Evolutionary conservation across 2,797 vertebrate species (phyloP), one percentile per base, ranked within the genome.

Genomic region (Manis crassicaudata): DNA sequence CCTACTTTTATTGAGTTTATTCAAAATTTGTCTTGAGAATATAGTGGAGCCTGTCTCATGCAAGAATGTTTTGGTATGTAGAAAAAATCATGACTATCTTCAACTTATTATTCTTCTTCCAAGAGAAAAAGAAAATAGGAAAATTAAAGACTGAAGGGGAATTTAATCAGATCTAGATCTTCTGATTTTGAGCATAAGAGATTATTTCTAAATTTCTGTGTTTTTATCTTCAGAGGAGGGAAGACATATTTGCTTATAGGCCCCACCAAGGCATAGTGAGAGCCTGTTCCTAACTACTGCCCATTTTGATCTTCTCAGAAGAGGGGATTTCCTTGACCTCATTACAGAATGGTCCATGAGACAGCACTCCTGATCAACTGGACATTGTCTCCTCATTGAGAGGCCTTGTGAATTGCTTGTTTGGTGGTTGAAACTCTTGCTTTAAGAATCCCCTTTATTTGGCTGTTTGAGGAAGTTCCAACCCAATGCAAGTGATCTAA

Each of bases 281-380:
- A 76, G 8, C 60, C 6, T 20, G n/a, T 7, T 84, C 12, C 37
- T 17, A 70, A 40, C 2, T 52, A 8, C 1, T 7, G 16, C 0
- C 46, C 25, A 50, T 9, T 91, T 60, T 32, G 17, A 62, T 58
- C 12, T 58, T 76, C 27, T 87, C 37, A 68, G 29, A n/a, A 88
- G 54, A 17, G 10, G 29, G 9, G 5, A n/a, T 75, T 60, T 43
- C 7, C 6, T 3, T 58, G 27, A 13, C 25, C 7, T 88, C n/a
- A 21, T 80, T 65, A 16, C 89, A 83, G 14, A 10, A 16, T 60
- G 13, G 13, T 10, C 11, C 6, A 7, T 21, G 13, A 29, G 25
- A 72, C 5, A 21, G 6, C 10, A 12, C 18, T 56, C 1, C 4
- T 0, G 23, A 2, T 20, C 18, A 65, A 8, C 12, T 11, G 65